Conservation (phyloP, 2,797 vertebrate species). For the Tapera naevia region DNA sequence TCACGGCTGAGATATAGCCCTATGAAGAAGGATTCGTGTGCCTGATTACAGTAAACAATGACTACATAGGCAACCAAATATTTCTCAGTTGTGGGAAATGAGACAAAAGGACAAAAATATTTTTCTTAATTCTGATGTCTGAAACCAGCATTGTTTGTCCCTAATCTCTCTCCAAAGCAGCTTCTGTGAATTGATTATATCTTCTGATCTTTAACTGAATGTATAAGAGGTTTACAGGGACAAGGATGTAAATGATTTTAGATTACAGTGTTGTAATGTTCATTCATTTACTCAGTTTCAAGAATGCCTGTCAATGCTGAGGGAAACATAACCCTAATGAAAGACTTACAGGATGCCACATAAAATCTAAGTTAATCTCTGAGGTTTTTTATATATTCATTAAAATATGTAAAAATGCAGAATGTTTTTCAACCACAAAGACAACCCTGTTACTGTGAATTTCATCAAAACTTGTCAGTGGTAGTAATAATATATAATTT, state of each 20-base stretch:
- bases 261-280: neutral
- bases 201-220: neutral
- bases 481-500: neutral
- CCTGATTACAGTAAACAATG: neutral
- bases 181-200: neutral
- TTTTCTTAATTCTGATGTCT: neutral
- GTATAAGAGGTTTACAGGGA: neutral
- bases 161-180: neutral
- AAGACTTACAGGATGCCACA: constrained; percentile 36
- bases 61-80: neutral
- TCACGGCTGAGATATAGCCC: neutral
- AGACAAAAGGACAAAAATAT: neutral
- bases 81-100: neutral
- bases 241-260: constrained; percentile 16
- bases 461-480: neutral
- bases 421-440: neutral
- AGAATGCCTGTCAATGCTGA: constrained; percentile 11
- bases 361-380: constrained; percentile 23
- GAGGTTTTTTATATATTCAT: neutral
- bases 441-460: neutral
- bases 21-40: neutral
- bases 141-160: neutral
- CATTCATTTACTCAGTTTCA: constrained; percentile 1
- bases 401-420: constrained; percentile 19
- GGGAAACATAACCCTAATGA: neutral